These are phyloP conservation scores for Molorchus minor DNA, from an alignment of 2,888 invertebrate genomes.

Conservation along the genomic window DNA sequence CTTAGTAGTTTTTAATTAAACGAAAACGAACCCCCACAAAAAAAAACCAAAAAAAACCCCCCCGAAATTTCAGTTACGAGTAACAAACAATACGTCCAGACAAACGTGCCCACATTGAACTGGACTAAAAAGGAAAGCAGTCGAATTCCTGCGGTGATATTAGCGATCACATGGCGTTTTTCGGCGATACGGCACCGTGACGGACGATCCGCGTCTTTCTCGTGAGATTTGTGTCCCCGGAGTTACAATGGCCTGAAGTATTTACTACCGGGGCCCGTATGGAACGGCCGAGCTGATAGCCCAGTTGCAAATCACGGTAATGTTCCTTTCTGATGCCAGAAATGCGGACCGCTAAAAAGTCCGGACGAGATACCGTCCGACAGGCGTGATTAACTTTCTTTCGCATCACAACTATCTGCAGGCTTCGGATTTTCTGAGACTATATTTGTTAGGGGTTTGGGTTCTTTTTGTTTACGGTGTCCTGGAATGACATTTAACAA, in stretches of 20 bases:
- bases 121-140: neutral
- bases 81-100: no score
- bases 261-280: constrained; percentile 59
- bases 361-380: constrained; percentile 24
- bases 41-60: no score
- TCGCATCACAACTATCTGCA: constrained; percentile 9
- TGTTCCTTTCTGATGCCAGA: constrained; percentile 35
- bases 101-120: no score
- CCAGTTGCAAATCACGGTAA: constrained; percentile 56
- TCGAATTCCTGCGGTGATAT: constrained; percentile 30
- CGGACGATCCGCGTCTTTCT: constrained; percentile 52
- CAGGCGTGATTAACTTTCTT: constrained; percentile 22
- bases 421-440: neutral
- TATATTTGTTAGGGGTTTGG: no score
- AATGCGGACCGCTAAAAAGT: constrained; percentile 33
- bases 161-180: constrained; percentile 42
- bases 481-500: no score
- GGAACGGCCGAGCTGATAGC: constrained; percentile 54
- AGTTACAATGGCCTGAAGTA: constrained; percentile 62
- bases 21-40: no score
- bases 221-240: constrained; percentile 60
- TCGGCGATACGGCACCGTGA: constrained; percentile 46
- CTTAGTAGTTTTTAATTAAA: no score
- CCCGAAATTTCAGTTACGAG: no score
- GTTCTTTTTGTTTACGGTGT: no score